Conservation (phyloP, 2,113 vertebrate species). For the Carollia perspicillata region DNA sequence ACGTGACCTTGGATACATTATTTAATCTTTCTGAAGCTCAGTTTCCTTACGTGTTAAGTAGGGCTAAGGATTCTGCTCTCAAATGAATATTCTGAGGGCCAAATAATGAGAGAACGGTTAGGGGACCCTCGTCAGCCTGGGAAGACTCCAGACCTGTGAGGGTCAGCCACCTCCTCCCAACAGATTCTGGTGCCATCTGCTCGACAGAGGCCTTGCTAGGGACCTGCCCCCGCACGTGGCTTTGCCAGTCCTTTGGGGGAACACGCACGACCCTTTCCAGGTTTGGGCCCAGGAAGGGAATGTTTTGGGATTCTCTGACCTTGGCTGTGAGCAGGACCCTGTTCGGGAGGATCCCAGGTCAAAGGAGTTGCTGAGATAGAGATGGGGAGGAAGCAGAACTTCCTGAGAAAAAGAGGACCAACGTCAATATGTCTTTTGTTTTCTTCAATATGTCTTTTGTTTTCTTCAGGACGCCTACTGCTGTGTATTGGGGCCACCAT, state of each 20-base stretch:
- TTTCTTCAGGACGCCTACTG: neutral
- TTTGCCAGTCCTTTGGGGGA: conserved; percentile 13
- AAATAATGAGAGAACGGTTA: neutral
- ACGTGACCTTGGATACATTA: neutral
- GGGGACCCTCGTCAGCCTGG: neutral
- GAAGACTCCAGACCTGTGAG: neutral
- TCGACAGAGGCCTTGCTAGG: conserved; percentile 63
- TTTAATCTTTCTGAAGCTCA: neutral
- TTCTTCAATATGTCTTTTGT: neutral
- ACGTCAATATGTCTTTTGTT: neutral
- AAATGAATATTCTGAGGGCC: neutral
- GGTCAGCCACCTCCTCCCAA: conserved; percentile 25
- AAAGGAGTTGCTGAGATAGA: neutral
- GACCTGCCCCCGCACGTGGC: neutral
- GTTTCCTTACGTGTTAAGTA: neutral
- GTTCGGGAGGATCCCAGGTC: neutral
- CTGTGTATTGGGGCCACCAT: neutral
- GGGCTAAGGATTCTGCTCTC: neutral
- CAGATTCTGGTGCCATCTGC: conserved; percentile 70
- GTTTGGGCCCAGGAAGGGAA: neutral
- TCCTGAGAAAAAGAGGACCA: neutral
- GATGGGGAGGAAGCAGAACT: neutral
- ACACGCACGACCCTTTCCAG: neutral
- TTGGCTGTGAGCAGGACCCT: conserved; percentile 50
- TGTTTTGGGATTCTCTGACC: neutral